Base-by-base conservation (phyloP, 2,888 invertebrate species). In the Rutpela maculata region DNA sequence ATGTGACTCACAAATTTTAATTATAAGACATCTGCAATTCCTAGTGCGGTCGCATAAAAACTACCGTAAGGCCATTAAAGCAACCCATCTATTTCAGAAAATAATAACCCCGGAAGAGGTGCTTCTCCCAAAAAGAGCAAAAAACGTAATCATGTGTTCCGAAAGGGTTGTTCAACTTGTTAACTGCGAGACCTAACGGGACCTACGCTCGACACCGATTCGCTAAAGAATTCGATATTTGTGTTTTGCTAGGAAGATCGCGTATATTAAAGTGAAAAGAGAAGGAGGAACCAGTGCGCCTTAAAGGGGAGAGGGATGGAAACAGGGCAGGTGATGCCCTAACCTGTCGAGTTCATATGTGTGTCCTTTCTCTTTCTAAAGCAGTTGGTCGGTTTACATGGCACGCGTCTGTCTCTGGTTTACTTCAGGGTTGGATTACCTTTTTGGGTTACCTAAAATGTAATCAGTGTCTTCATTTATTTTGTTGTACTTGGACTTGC, bases 131-230 rank as follows among this genome's bases (percentile, higher is more conserved):
- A 81, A 80, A 83, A 74, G 70, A 79, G 84, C 78, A 76, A 80
- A 80, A 80, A 78, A 77, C 74, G 66, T 59, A 77, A 77, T 78
- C 77, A 79, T 76, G 82, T 82, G 82, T 78, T 78, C 77, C 69
- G 72, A 82, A 86, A 85, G 88, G 88, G 88, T 88, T 88, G 88
- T 88, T 88, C 87, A 88, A 88, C 88, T 85, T 88, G 85, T 82
- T 70, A 69, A 78, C 74, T 79, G 82, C 69, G 76, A 82, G 82
- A 82, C 84, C 85, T 88, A 88, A 88, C 88, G 87, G 87, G 84
- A 87, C 83, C 80, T 71, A 59, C 76, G 80, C 77, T 69, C 74
- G 73, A 73, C 82, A 81, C 83, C 85, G 86, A 86, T 87, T 87
- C 84, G 86, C 87, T 85, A 86, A 85, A 77, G 84, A 86, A 86